Conservation (phyloP, 2,797 vertebrate genomes). For the Echeneis naucrates region DNA sequence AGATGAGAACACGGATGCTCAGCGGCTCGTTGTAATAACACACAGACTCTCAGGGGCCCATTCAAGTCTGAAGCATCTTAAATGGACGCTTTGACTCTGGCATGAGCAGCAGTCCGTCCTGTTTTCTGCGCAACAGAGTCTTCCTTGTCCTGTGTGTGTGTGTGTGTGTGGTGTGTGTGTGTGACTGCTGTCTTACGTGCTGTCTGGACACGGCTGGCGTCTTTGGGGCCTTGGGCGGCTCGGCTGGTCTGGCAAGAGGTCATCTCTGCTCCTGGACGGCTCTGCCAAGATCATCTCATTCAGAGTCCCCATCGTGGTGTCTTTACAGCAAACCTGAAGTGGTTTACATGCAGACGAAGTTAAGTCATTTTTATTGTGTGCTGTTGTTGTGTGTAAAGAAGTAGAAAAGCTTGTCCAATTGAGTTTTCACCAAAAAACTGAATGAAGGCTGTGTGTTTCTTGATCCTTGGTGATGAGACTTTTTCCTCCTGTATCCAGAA, state of each 20-base stretch:
- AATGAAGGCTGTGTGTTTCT: background rate
- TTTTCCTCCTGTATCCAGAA: conserved; percentile 57
- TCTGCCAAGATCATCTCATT: conserved; percentile 9
- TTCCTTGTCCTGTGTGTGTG: conserved; percentile 25
- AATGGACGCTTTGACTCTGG: conserved; percentile 46
- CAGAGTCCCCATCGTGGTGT: conserved; percentile 26
- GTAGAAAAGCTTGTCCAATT: background rate
- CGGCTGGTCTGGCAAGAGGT: conserved; percentile 46
- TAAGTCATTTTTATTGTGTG: background rate
- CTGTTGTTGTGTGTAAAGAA: too few relatives aligned
- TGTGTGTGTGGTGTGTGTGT: background rate
- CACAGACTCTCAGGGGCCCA: conserved; percentile 10
- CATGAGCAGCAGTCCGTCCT: conserved; percentile 19
- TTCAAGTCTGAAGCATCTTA: conserved; percentile 25
- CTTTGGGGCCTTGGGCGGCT: background rate
- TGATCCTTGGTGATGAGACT: conserved; percentile 3
- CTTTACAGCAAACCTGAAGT: conserved; percentile 44
- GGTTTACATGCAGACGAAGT: background rate
- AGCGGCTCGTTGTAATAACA: background rate
- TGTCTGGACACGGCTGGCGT: conserved; percentile 51
- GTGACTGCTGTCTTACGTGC: conserved; percentile 51
- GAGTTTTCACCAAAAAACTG: conserved; percentile 31
- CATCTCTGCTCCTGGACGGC: conserved; percentile 58
- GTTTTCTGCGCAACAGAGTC: conserved; percentile 20
- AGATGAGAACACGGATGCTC: background rate